Base-by-base conservation (phyloP, 2,113 vertebrate species). In the Albula goreensis region DNA sequence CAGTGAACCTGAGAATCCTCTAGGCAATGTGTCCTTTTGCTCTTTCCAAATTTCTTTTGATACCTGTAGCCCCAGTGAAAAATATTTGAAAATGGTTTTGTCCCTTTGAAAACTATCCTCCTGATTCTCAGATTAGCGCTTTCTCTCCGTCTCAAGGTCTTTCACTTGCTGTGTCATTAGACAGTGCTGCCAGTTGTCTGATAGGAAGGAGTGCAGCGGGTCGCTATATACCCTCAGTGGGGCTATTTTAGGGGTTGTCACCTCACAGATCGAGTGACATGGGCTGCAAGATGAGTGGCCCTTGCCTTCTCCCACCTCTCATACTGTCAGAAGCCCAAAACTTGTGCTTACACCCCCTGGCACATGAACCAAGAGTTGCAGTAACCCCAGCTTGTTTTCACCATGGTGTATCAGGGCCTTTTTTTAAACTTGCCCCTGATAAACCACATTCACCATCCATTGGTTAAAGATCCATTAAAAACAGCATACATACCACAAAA, bases 241-340 rank as follows among this genome's bases (percentile, higher is more conserved):
- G 57, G 84, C 94, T 96, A 96, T 96, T 95, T 96, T 94, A 82
- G 88, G 94, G 84, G 0, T 0, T 4, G 60, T 90, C 92, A 89
- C 87, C 90, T 90, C 90, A 89, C 91, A 82, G 87, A 89, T 91
- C 87, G 86, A 90, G 85, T 91, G 87, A 85, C 89, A 48, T 74
- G 49, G 85, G 88, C 78, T 94, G 89, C 91, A 94, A 93, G 93
- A 92, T 85, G 90, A 93, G 92, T 85, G 83, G 70, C 50, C 50
- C 86, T 57, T 81, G 50, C 57, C 80, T 79, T 80, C 82, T 22
- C 85, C 49, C 83, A 82, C 90, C 88, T 87, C 22, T 53, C 74
- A 6, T 78, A 57, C 56, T 4, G 89, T 91, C 89, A 91, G 86
- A 87, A 85, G 78, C 77, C 85, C 53, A 53, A 15, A 57, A 31